A percentile compares a stretch with the other conserved stretches of the same genome.
Conservation (phyloP, 2,113 vertebrate genomes). For the Hystrix cristata region DNA sequence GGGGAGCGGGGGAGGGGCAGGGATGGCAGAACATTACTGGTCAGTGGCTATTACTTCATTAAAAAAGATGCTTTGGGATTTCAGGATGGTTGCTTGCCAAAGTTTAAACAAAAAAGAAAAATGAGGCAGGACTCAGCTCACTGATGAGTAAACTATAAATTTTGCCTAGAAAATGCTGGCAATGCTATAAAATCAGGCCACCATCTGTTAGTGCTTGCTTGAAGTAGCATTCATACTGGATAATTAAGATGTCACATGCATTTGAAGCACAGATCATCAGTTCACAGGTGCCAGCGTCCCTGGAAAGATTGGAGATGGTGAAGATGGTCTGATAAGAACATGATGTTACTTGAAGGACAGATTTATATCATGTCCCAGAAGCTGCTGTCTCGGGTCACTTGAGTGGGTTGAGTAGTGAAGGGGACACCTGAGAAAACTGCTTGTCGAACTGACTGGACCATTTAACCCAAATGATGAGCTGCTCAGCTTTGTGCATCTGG, state of each 20-base stretch:
- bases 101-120: neutral
- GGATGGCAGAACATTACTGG: neutral
- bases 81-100: slow-evolving; percentile 14
- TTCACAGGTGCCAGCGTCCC: slow-evolving; percentile 15
- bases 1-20: neutral
- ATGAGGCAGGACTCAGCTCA: slow-evolving; percentile 68
- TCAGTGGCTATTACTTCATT: slow-evolving; percentile 58
- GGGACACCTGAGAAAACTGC: neutral
- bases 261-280: slow-evolving; percentile 86
- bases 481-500: neutral
- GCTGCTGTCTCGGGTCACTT: neutral
- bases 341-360: neutral
- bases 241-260: slow-evolving; percentile 88
- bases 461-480: slow-evolving; percentile 40
- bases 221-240: slow-evolving; percentile 87
- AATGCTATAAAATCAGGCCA: slow-evolving; percentile 87
- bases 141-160: slow-evolving; percentile 85
- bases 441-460: slow-evolving; percentile 30
- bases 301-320: neutral
- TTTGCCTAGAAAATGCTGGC: slow-evolving; percentile 85
- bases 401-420: neutral
- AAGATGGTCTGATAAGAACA: neutral
- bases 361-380: neutral
- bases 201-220: slow-evolving; percentile 87
- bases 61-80: slow-evolving; percentile 4